Base-by-base conservation (phyloP, 2,113 vertebrate genomes). In the Apodemus speciosus region DNA sequence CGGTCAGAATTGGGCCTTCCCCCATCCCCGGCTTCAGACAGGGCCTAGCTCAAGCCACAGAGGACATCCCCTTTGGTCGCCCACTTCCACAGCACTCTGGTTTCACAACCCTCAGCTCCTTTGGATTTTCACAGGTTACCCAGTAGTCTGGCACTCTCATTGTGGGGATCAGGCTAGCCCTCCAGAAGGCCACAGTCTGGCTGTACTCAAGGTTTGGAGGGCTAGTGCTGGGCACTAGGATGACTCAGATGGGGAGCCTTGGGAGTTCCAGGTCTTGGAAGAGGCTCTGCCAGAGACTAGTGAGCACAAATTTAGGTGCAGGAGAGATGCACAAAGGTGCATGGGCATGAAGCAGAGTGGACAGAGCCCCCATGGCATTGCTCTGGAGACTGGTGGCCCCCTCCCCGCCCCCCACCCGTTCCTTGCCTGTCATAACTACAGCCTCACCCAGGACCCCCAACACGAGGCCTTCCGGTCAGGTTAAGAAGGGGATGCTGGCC, bases 191-290 rank as follows among this genome's bases (percentile, higher is more conserved):
- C 81, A 93, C 73, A 85, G 40, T 58, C 85, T 76, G 3, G 89
- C 18, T 76, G 84, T 84, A 49, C 69, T 60, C 69, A 18, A 27
- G 64, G 91, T n/a, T 16, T 43, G 4, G 35, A 81, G 77, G 76
- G 75, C 49, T 49, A 4, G 0, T 30, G 4, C 46, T 93, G 81
- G 60, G 62, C 13, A 20, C 7, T 0, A 0, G 46, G 64, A 97
- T 97, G 97, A 97, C 89, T 97, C 95, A 97, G 96, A 88, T 35
- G 25, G 56, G 84, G 95, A 68, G 32, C 83, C 58, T 35, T 30
- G n/a, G 40, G 80, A 35, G 66, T 46, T 81, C 53, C 30, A 30
- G 60, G 56, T 43, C 53, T 77, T 43, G 88, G 79, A 85, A 71
- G 51, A 86, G 90, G 84, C 58, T 64, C n/a, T 6, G 43, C 21